phyloP scores from a whole-genome alignment of 2,113 vertebrate genomes.

The Ameiurus melas region DNA sequence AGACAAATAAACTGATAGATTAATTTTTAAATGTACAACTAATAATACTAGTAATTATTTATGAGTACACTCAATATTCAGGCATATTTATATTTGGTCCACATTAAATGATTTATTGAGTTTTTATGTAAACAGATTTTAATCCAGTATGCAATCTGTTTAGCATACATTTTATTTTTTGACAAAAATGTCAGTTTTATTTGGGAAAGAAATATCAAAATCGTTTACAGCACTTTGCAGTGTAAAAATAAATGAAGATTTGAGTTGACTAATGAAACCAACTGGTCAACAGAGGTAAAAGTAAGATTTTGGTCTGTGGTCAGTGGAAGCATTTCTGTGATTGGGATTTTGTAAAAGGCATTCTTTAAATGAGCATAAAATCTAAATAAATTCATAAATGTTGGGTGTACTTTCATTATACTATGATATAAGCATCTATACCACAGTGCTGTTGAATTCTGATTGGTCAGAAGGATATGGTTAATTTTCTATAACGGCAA shows the following conservation, averaged over 20 bases:
- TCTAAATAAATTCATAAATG: background rate
- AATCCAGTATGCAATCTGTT: background rate
- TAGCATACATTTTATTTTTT: background rate
- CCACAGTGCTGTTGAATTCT: background rate
- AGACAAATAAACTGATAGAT: background rate
- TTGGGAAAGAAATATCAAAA: background rate
- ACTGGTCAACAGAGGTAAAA: background rate
- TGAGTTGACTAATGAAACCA: background rate
- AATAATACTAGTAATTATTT: background rate
- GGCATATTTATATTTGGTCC: background rate
- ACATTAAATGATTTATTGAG: background rate
- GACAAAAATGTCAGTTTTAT: background rate
- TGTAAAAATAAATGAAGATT: background rate
- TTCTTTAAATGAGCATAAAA: background rate
- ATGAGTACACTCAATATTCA: background rate
- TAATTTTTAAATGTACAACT: background rate
- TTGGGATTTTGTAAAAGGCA: background rate
- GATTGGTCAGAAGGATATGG: background rate
- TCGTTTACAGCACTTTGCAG: background rate
- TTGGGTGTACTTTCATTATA: background rate
- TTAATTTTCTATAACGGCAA: background rate
- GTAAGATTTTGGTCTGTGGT: background rate
- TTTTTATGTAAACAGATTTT: background rate
- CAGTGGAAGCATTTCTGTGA: background rate
- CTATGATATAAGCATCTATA: background rate